phyloP scores from a whole-genome alignment of 2,888 invertebrate species.

The Encarsia formosa region DNA sequence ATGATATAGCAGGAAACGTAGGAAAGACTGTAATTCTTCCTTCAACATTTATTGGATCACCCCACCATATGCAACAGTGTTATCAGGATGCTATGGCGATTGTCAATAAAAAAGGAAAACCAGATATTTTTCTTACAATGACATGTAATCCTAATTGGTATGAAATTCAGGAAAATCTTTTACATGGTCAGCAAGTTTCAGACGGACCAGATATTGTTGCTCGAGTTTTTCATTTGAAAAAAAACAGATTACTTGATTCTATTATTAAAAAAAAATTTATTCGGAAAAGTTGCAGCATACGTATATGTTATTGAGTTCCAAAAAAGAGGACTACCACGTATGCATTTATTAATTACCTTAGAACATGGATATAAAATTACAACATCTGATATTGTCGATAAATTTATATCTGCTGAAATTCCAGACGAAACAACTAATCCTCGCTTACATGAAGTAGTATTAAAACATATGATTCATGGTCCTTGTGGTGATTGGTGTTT shows the following conservation, averaged over 20 bases:
- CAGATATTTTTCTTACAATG: slow-evolving; percentile 50
- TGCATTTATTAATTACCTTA: slow-evolving; percentile 28
- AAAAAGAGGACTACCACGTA: slow-evolving; percentile 27
- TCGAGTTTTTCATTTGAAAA: slow-evolving; percentile 23
- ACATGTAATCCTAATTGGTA: slow-evolving; percentile 50
- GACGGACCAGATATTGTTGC: slow-evolving; percentile 24
- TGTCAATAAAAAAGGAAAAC: slow-evolving; percentile 47
- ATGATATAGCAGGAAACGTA: slow-evolving; percentile 25
- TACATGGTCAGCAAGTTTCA: slow-evolving; percentile 14
- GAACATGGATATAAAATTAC: slow-evolving; percentile 25
- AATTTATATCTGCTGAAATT: slow-evolving; percentile 37
- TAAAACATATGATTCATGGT: slow-evolving; percentile 42
- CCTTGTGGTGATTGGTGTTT: slow-evolving; percentile 38
- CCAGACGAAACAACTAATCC: slow-evolving; percentile 34
- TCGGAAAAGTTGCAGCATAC: slow-evolving; percentile 21
- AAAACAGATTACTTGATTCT: slow-evolving; percentile 17
- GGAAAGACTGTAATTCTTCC: slow-evolving; percentile 43
- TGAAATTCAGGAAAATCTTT: slow-evolving; percentile 32
- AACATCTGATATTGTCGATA: slow-evolving; percentile 20
- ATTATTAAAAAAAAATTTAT: slow-evolving; percentile 23
- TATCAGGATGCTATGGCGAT: slow-evolving; percentile 51
- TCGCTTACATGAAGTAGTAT: slow-evolving; percentile 33
- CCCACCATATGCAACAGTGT: slow-evolving; percentile 42
- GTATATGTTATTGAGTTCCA: slow-evolving; percentile 26
- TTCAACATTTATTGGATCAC: slow-evolving; percentile 41